Evolutionary conservation across 1,140 invertebrate species (phyloP), one percentile per base, ranked within the genome.

Genomic region (Musca vetustissima): DNA sequence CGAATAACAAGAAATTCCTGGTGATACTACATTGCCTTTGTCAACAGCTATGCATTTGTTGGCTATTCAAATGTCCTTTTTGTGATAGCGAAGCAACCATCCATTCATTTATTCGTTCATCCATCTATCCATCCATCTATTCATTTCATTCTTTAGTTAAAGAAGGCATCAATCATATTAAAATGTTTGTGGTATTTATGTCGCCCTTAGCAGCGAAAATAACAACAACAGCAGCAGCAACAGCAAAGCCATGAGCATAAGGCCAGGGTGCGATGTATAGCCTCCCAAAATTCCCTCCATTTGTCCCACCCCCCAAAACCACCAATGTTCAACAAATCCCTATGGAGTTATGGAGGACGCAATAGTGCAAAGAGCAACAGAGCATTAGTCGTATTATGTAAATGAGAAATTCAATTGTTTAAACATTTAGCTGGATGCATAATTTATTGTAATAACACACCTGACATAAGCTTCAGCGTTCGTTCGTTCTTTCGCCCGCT

Each of bases 381-480:
- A 61, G 57, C 57, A 61, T 61, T 61, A 61, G 28, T 61, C 57
- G 28, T 49, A 65, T 65, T 65, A 65, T 65, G 68, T 59, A 66
- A 66, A 67, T 67, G 22, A 14, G 32, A 57, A 66, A 69, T 69
- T 66, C 68, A 69, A 69, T 69, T 69, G 68, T 69, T 69, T 69
- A 65, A 69, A 64, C 68, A 69, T 69, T 69, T 69, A 69, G 68
- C 68, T 57, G 53, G 21, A 69, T 69, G 68, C 64, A 69, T 69
- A 69, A 69, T 69, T 69, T 69, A 69, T 69, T 69, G 64, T 65
- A 66, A 69, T 69, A 65, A 53, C 61, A 66, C 67, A 69, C 67
- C 67, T 69, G 67, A 47, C 67, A 36, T 59, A 43, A 43, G 36
- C 36, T 43, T 11, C n/a, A n/a, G n/a, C n/a, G n/a, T n/a, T n/a